Percentiles rank a stretch among this genome's conserved stretches.
Evolutionary conservation across 2,113 vertebrate genomes (phyloP).

Genomic region (Varanus komodoensis): DNA sequence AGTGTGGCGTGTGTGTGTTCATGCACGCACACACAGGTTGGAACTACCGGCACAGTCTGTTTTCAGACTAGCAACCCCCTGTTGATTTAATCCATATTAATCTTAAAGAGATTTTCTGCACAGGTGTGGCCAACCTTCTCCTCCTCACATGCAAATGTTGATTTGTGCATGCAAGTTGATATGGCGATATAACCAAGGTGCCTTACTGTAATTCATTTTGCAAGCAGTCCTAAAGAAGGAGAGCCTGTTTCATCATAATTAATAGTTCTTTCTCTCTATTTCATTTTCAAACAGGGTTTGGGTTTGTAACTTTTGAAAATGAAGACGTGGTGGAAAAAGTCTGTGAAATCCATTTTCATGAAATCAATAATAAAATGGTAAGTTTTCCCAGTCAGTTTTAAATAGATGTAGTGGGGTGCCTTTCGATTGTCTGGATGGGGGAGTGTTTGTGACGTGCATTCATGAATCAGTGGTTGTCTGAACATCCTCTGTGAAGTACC

Average conservation of each 20-base stretch:
- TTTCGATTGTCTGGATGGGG: neutral
- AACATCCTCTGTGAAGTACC: accelerated
- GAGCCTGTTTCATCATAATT: neutral
- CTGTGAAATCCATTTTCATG: constrained; percentile 99
- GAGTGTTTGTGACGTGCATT: neutral
- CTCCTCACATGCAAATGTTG: neutral
- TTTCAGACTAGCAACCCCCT: constrained; percentile 47
- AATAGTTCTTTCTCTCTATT: constrained; percentile 21
- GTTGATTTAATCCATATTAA: constrained; percentile 44
- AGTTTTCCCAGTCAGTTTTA: constrained; percentile 64
- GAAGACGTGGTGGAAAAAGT: constrained; percentile 99
- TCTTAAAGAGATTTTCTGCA: neutral
- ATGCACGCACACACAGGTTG: neutral
- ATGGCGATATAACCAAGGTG: neutral
- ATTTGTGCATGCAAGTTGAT: neutral
- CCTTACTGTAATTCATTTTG: constrained; percentile 35
- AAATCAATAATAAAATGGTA: constrained; percentile 99
- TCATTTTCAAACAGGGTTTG: constrained; percentile 85
- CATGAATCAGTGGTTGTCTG: accelerated
- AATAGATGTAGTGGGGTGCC: accelerated
- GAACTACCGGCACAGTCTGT: constrained; percentile 55
- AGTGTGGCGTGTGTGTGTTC: constrained; percentile 21
- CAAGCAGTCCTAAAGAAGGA: neutral
- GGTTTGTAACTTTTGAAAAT: constrained; percentile 99
- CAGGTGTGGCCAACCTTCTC: neutral